Conservation (phyloP, 2,888 invertebrate species). For the Rotaria sp. region DNA sequence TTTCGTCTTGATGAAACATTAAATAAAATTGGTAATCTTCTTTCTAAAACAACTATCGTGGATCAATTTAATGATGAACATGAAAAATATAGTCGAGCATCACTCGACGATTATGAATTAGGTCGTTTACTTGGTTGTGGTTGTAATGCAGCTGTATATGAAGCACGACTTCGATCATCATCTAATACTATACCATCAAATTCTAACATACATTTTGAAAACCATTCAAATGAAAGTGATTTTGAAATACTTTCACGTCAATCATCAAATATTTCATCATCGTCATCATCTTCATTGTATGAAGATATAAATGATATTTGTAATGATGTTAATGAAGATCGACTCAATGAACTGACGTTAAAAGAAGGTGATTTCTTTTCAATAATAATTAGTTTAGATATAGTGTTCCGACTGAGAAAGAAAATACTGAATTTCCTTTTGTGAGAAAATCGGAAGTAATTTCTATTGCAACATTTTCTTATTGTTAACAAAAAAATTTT, state of each 20-base stretch:
- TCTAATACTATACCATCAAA: neutral
- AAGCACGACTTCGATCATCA: slow-evolving; percentile 57
- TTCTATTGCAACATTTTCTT: too few species aligned
- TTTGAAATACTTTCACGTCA: neutral
- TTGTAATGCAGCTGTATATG: slow-evolving; percentile 72
- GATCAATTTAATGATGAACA: slow-evolving; percentile 23
- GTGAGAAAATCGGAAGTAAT: too few species aligned
- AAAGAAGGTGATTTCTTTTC: too few species aligned
- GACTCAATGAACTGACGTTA: too few species aligned
- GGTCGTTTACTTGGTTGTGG: slow-evolving; percentile 71
- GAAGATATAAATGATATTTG: neutral
- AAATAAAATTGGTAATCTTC: neutral
- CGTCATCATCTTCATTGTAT: too few species aligned
- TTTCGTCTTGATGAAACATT: neutral
- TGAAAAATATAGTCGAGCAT: neutral
- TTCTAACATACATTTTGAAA: neutral
- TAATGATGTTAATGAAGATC: neutral
- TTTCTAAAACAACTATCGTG: neutral
- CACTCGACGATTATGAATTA: slow-evolving; percentile 58
- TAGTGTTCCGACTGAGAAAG: too few species aligned
- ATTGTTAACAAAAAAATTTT: too few species aligned
- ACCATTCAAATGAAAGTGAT: neutral
- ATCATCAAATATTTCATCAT: neutral
- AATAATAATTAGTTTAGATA: too few species aligned
- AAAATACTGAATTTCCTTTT: too few species aligned